A percentile compares a stretch with the other conserved stretches of the same genome.
phyloP scores from a whole-genome alignment of 1,140 invertebrate genomes.

The Helicorthomorpha holstii region DNA sequence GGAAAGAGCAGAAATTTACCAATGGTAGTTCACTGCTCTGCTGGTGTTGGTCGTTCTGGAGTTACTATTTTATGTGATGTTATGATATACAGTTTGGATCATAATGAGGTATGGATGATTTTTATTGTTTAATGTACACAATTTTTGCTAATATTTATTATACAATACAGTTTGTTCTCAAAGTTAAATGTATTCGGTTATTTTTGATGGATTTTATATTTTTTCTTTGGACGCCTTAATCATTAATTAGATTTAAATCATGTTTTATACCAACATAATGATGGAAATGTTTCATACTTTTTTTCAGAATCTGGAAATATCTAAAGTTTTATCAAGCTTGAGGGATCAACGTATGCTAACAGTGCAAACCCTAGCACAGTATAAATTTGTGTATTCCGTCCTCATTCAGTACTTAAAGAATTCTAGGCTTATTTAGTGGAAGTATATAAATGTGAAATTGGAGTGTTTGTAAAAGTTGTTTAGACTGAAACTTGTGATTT shows the following conservation, averaged over 20 bases:
- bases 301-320: slow-evolving; percentile 53
- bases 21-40: slow-evolving; percentile 47
- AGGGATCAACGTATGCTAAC: slow-evolving; percentile 67
- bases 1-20: slow-evolving; percentile 50
- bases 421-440: slow-evolving; percentile 67
- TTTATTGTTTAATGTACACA: not conserved
- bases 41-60: slow-evolving; percentile 50
- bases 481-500: no score
- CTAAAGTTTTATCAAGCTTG: slow-evolving; percentile 50
- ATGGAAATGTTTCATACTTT: no score
- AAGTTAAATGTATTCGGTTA: not conserved
- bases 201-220: not conserved
- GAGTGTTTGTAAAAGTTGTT: no score
- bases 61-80: slow-evolving; percentile 60
- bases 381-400: slow-evolving; percentile 70
- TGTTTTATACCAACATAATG: no score
- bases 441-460: no score
- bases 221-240: no score
- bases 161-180: slow-evolving; percentile 11
- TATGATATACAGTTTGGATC: slow-evolving; percentile 65
- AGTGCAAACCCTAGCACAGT: slow-evolving; percentile 71
- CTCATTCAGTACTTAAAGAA: slow-evolving; percentile 69
- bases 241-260: no score
- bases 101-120: slow-evolving; percentile 52
- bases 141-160: slow-evolving; percentile 6